Base-by-base conservation (phyloP, 2,888 invertebrate species). In the Adelognathus sp. region DNA sequence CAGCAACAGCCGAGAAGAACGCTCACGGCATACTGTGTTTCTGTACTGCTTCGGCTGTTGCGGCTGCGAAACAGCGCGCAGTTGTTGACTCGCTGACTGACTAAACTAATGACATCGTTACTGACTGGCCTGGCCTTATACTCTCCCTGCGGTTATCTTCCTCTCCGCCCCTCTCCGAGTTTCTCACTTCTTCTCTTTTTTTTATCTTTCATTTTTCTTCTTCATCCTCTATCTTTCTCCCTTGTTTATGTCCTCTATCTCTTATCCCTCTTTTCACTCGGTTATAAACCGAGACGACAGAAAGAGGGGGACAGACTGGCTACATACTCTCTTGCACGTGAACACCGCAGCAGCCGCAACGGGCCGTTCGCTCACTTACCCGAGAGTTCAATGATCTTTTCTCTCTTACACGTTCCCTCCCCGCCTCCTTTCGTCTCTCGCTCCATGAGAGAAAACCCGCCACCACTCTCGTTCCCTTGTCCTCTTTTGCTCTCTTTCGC, bases 21-120 rank as follows among this genome's bases (percentile, higher is more conserved):
- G 66, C 29, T 54, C 60, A 58, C 39, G 66, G 46, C 63, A n/a
- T 24, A 24, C 50, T 33, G 33, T 36, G 64, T 52, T 66, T 11
- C 64, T 54, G 41, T 54, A 54, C 61, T 2, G 14, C 41, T 39
- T 63, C n/a, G n/a, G 73, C 46, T 44, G 39, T 21, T 44, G 61
- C 41, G 41, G 61, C 86, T 83, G 85, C 86, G 85, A 86, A 86
- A 86, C 83, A 86, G 84, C 85, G 83, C 83, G 83, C 87, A 88
- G 87, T 89, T 88, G 87, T 87, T 88, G 89, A 89, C 88, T 89
- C 88, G 89, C 88, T 89, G 88, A 89, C 89, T 89, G 89, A 89
- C 88, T 89, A 89, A 89, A 89, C 89, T 89, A 89, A 89, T 89
- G 89, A 89, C 89, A 89, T 88, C 89, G 89, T 89, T 89, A 89